Conservation (phyloP, 53 echinoderm and acorn worm genomes). For the Echinometra lucunter region DNA sequence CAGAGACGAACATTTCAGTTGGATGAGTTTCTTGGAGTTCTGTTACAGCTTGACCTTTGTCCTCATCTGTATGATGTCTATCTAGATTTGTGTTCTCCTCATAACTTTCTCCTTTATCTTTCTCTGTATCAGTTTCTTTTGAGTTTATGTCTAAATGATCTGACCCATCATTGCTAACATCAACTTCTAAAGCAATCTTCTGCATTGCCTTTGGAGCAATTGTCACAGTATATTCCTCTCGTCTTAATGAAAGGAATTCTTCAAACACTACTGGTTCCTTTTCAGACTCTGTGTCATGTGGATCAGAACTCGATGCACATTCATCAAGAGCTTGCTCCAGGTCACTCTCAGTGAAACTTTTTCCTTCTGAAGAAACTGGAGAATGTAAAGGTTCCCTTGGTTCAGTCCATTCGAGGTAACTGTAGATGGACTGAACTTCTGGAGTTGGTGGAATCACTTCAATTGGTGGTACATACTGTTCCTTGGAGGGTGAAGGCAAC, state of each 20-base stretch:
- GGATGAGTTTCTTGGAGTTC: background rate
- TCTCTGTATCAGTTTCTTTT: conserved; percentile 16
- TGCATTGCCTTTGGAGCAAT: conserved; percentile 44
- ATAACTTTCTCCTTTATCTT: conserved; percentile 15
- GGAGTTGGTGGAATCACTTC: conserved; percentile 15
- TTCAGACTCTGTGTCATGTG: conserved; percentile 15
- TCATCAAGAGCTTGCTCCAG: conserved; percentile 63
- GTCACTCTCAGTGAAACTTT: conserved; percentile 65
- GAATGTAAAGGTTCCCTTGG: conserved; percentile 69
- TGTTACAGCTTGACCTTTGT: background rate
- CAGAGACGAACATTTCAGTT: conserved; percentile 34
- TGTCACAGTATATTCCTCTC: conserved; percentile 45
- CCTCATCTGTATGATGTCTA: background rate
- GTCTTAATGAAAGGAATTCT: background rate
- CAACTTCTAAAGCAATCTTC: background rate
- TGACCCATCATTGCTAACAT: conserved; percentile 3
- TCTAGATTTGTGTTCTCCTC: background rate
- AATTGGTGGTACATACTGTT: conserved; percentile 57
- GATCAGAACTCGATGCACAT: conserved; percentile 27
- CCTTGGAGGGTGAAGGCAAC: conserved; percentile 50
- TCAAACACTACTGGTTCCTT: background rate
- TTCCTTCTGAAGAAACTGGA: conserved; percentile 29
- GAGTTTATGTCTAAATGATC: background rate
- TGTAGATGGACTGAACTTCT: conserved; percentile 51
- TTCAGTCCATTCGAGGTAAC: conserved; percentile 57